Evolutionary conservation across 2,888 invertebrate species (phyloP).

Genomic region (Noctuana brunneofusca): DNA sequence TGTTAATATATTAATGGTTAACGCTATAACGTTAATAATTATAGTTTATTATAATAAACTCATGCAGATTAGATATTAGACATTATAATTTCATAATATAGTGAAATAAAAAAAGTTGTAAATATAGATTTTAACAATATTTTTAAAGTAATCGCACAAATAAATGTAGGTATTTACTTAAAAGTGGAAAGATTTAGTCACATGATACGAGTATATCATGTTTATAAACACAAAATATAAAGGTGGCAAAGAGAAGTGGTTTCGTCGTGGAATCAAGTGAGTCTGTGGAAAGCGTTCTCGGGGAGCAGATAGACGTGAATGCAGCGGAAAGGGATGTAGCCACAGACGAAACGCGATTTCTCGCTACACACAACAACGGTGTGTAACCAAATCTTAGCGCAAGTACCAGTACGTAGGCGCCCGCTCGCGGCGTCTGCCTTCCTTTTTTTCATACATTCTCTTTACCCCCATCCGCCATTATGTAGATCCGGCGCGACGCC

Average conservation of each 20-base stretch:
- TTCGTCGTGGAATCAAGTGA: slow-evolving; percentile 33
- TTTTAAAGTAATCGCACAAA: no score
- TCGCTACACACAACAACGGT: slow-evolving; percentile 61
- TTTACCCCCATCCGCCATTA: slow-evolving; percentile 76
- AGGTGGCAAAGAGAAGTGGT: slow-evolving; percentile 27
- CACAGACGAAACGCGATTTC: slow-evolving; percentile 49
- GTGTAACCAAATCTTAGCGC: slow-evolving; percentile 73
- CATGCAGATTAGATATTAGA: not conserved
- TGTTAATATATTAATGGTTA: no score
- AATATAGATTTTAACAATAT: not conserved
- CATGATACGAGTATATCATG: no score
- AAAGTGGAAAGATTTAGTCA: slow-evolving; percentile 6
- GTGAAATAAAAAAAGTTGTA: not conserved
- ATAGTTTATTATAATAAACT: no score
- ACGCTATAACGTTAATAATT: no score
- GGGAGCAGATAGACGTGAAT: slow-evolving; percentile 29
- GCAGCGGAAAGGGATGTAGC: slow-evolving; percentile 33
- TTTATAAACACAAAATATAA: slow-evolving; percentile 26
- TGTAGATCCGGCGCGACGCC: slow-evolving; percentile 79
- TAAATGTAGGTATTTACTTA: no score
- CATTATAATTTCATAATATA: not conserved
- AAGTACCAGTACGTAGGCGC: slow-evolving; percentile 48
- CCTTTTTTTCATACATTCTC: slow-evolving; percentile 71
- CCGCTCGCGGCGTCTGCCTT: slow-evolving; percentile 58
- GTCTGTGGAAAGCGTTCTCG: slow-evolving; percentile 32